Percentiles rank a stretch among this genome's conserved stretches.
Evolutionary conservation across 2,113 vertebrate species (phyloP).

Genomic region (Eonycteris spelaea): DNA sequence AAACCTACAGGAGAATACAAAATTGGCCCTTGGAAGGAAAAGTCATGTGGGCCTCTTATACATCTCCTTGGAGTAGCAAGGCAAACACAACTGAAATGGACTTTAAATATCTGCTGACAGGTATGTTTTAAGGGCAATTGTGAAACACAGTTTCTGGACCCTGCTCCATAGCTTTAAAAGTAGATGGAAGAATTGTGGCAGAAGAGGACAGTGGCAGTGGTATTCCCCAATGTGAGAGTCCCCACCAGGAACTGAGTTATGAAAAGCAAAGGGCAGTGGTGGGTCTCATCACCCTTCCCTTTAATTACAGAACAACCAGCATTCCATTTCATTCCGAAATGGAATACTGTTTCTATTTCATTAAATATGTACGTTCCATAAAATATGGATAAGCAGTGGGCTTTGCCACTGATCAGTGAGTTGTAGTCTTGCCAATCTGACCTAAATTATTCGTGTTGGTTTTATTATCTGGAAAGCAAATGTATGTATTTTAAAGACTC

Average conservation of each 20-base stretch:
- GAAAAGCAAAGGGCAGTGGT: not conserved
- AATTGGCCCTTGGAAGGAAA: not conserved
- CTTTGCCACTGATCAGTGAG: constrained; percentile 71
- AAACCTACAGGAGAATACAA: not conserved
- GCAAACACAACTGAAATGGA: not conserved
- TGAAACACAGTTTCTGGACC: not conserved
- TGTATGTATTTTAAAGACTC: constrained; percentile 48
- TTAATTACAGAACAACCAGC: constrained; percentile 67
- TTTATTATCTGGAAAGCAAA: constrained; percentile 79
- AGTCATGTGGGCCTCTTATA: not conserved
- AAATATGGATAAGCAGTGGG: constrained; percentile 80
- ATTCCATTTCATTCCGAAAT: constrained; percentile 74
- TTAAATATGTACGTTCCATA: constrained; percentile 80
- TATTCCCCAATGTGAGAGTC: not conserved
- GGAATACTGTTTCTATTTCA: constrained; percentile 73
- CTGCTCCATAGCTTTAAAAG: not conserved
- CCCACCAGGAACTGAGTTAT: not conserved
- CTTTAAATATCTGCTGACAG: not conserved
- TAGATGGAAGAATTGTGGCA: not conserved
- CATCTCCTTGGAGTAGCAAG: not conserved
- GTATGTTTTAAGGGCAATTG: not conserved
- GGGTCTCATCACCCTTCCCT: not conserved
- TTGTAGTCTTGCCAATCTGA: constrained; percentile 72
- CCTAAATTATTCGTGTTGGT: constrained; percentile 81
- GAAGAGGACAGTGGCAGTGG: not conserved